Evolutionary conservation across 2,797 vertebrate genomes (phyloP).

Genomic region (Lemur catta): DNA sequence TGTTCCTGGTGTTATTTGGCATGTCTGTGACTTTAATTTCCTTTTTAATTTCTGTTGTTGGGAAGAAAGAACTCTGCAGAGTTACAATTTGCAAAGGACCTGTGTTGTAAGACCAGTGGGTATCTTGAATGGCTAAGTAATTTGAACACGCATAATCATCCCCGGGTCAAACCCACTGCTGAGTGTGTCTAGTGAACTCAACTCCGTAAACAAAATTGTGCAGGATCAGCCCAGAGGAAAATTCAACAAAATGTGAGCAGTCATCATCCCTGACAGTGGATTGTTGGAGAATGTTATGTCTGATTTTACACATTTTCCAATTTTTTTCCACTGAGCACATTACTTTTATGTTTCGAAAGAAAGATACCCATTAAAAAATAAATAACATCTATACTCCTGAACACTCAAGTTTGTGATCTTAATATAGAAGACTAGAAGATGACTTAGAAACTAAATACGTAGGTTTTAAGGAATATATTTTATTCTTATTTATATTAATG

Average conservation of each 20-base stretch:
- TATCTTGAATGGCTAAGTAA: neutral
- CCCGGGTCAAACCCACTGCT: neutral
- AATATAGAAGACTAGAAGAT: neutral
- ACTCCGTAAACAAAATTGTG: neutral
- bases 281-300: neutral
- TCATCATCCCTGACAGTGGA: neutral
- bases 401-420: neutral
- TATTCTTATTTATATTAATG: constrained; percentile 47
- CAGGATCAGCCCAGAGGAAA: neutral
- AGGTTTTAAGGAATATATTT: constrained; percentile 35
- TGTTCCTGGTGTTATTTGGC: neutral
- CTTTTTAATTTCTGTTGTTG: constrained; percentile 36
- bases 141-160: neutral
- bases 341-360: neutral
- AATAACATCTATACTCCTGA: neutral
- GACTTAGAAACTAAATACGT: neutral
- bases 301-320: neutral
- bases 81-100: neutral
- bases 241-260: neutral
- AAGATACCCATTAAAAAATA: neutral
- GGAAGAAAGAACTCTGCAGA: neutral
- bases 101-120: neutral
- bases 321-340: neutral
- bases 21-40: constrained; percentile 21
- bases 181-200: rapidly evolving